Evolutionary conservation across 1,140 invertebrate species (phyloP), one percentile per base, ranked within the genome.

Genomic region (Augochlora pura): DNA sequence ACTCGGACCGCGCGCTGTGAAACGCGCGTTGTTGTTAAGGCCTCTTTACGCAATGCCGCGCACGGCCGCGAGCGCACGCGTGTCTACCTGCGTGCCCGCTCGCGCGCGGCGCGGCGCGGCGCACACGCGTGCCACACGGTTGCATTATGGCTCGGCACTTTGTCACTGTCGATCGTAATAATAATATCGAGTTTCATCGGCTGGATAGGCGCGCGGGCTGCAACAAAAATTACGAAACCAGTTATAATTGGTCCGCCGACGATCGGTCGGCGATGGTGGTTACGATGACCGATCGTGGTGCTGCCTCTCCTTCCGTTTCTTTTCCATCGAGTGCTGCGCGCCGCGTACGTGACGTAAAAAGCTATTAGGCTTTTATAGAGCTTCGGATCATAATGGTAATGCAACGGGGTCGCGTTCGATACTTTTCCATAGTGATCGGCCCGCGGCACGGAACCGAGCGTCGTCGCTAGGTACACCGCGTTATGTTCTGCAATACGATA

Each of bases 1-100:
- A 91, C 88, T 87, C 82, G 85, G 78, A 85, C 84, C 85, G 67
- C 85, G 82, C 84, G 88, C 88, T 89, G 90, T 88, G 90, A 91
- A 92, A 92, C 90, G 86, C 88, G 89, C 89, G 90, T 89, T 71
- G 82, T 89, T 90, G 91, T 91, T 88, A 86, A 88, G 79, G 77
- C 25, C 73, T 79, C 77, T 79, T 71, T 42, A 75, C 70, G 70
- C 76, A 74, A 78, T 64, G 42, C 27, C 69, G 82, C 81, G 84
- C 82, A 79, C 72, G 69, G 77, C 75, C 84, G 86, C 85, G 84
- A 81, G 81, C 85, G 81, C 49, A 69, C 81, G 84, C 77, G 84
- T 77, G 73, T 65, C 42, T 46, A 46, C 42, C 42, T 46, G 42
- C 14, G 42, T 46, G 42, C 2, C 42, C 9, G 42, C 14, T 46